Evolutionary conservation across 2,888 invertebrate species (phyloP), one percentile per base, ranked within the genome.

Genomic region (Aspidiotus destructor): DNA sequence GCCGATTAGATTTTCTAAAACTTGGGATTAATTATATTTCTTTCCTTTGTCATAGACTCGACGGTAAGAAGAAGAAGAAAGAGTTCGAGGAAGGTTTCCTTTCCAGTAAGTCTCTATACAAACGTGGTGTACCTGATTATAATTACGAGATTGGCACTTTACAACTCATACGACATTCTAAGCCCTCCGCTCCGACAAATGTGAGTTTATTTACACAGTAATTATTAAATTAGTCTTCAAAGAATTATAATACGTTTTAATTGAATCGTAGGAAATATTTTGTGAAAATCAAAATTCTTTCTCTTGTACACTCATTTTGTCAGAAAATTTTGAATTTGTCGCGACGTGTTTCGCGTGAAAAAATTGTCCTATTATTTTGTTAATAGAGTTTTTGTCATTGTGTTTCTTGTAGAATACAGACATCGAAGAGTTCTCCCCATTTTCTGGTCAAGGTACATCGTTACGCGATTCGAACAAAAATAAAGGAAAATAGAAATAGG

Each of bases 91-190:
- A 67, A 40, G 68, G 73, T 3, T 68, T 54, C 53, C 40, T 15
- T 9, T 69, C 73, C 6, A 70, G 74, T 2, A 82, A 81, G 74
- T 77, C 79, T 2, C 77, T 82, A 0, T 86, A 89, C 75, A 82
- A 88, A 7, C 82, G 93, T 71, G 97, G 97, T 16, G 89, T 97
- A 70, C 96, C 97, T 9, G 95, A 97, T 79, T 95, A 95, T 76
- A 89, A 94, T 73, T 94, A 88, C 77, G 82, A 87, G 73, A 83
- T 90, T 74, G 95, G 95, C 1, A 86, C 86, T 44, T 78, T 97
- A 8, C 85, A 84, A 70, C 97, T 97, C 77, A 86, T 94, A 72
- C 83, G 95, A 65, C 84, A 83, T 73, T 80, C 85, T 0, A 71
- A 70, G n/a, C 67, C 71, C 13, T 58, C 60, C 8, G 48, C 40